A percentile compares a stretch with the other conserved stretches of the same genome.
Conservation (phyloP, 30 jellyfish, hydroid and myxozoan genomes). For the Aurelia sp. region DNA sequence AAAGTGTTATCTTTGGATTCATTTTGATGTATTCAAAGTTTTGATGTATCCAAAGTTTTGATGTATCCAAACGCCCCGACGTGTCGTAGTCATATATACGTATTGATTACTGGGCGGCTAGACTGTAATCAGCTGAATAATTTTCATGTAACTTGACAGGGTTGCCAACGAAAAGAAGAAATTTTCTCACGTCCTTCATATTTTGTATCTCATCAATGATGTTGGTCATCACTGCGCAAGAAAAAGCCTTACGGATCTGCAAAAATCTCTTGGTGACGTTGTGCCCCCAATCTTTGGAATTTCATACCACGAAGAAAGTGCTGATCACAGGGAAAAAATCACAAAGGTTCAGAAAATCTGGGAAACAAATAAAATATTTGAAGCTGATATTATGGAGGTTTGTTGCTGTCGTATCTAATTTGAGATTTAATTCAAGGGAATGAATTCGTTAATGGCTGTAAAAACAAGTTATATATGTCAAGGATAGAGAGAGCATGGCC, state of each 20-base stretch:
- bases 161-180: slow-evolving; percentile 55
- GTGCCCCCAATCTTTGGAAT: slow-evolving; percentile 77
- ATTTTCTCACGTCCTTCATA: slow-evolving; percentile 84
- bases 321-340: slow-evolving; percentile 80
- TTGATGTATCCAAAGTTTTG: too few relatives aligned
- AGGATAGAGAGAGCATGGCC: too few relatives aligned
- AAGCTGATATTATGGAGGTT: slow-evolving; percentile 82
- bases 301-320: slow-evolving; percentile 74
- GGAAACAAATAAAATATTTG: slow-evolving; percentile 86
- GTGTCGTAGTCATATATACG: too few relatives aligned
- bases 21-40: too few relatives aligned
- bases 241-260: slow-evolving; percentile 83
- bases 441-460: too few relatives aligned
- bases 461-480: too few relatives aligned
- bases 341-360: slow-evolving; percentile 89
- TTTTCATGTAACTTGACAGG: neutral
- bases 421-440: too few relatives aligned
- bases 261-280: slow-evolving; percentile 77
- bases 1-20: too few relatives aligned
- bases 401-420: too few relatives aligned
- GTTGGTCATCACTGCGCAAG: slow-evolving; percentile 94
- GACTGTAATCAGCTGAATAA: too few relatives aligned
- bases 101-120: too few relatives aligned
- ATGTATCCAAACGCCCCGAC: too few relatives aligned
- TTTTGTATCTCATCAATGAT: slow-evolving; percentile 88